Evolutionary conservation across 2,888 invertebrate genomes (phyloP), one percentile per base, ranked within the genome.

Genomic region (Tromatobia lineatoria): DNA sequence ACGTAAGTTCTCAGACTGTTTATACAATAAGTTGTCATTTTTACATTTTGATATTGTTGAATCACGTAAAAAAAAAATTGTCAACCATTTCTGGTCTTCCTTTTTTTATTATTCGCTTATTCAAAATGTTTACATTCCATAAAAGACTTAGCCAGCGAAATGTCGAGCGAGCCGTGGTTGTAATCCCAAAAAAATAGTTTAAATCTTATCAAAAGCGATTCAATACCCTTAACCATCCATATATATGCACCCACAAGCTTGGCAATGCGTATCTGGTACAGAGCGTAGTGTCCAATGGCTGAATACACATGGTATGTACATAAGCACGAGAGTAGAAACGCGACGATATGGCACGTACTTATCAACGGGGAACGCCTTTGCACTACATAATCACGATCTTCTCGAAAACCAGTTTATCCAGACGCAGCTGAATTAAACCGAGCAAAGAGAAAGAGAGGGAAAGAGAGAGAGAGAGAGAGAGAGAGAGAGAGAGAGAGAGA

Each of bases 341-440:
- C 52, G 34, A 64, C 67, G 78, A 82, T 74, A 74, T 69, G 74
- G 69, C 78, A 82, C 82, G 82, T 78, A 78, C 42, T 61, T 25
- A 66, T 82, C 42, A 77, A 20, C 57, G 67, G 20, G 38, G 61
- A 78, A 45, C 29, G 64, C 42, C 23, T 34, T 47, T 34, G 34
- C 67, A 18, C 34, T 23, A 20, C 25, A 47, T 42, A 80, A 80
- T 78, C 34, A 52, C 69, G 61, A 79, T 57, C 59, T 70, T 61
- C 18, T 47, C 38, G 13, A 29, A 18, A 67, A 66, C 50, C 67
- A 69, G 67, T 61, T 74, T 42, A 69, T 74, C 57, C 50, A 23
- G 57, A 45, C 29, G 61, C 34, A 47, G 50, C 29, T 20, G 47
- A 57, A 67, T 57, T 59, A 47, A 69, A 77, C 42, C 29, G 64